Conservation (phyloP, 2,888 invertebrate genomes). For the Euzophera pinguis region DNA sequence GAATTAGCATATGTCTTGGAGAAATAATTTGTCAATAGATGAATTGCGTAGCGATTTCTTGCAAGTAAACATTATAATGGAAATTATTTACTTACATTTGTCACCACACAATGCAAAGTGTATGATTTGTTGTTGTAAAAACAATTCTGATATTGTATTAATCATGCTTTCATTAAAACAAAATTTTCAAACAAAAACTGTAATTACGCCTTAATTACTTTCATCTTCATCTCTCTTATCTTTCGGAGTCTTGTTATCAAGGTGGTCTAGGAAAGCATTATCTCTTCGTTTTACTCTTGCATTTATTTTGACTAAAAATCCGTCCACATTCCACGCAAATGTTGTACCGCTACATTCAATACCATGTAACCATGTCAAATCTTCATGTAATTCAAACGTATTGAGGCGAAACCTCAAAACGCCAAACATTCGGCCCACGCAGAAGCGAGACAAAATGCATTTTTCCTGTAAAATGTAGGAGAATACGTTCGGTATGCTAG, state of each 20-base stretch:
- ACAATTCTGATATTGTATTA: no score
- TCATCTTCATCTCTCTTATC: no score
- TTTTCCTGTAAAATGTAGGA: slow-evolving; percentile 19
- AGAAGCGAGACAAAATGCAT: background rate
- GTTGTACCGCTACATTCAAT: background rate
- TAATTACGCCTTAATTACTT: no score
- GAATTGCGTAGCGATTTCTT: background rate
- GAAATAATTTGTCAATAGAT: slow-evolving; percentile 9
- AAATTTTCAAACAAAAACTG: no score
- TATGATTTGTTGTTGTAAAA: no score
- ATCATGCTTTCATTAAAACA: no score
- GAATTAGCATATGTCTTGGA: slow-evolving; percentile 1
- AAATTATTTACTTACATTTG: slow-evolving; percentile 1
- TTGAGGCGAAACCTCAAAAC: background rate
- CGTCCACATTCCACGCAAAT: background rate
- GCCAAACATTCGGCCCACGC: background rate
- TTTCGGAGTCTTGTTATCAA: no score
- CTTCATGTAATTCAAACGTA: background rate
- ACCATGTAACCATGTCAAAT: background rate
- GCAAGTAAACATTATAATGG: background rate
- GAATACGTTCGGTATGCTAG: slow-evolving; percentile 31
- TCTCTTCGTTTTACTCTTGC: no score
- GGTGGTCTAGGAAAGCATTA: no score
- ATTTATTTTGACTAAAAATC: background rate
- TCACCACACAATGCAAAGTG: no score